Conservation (phyloP, 2,888 invertebrate genomes). For the Drosophila anomelani region DNA sequence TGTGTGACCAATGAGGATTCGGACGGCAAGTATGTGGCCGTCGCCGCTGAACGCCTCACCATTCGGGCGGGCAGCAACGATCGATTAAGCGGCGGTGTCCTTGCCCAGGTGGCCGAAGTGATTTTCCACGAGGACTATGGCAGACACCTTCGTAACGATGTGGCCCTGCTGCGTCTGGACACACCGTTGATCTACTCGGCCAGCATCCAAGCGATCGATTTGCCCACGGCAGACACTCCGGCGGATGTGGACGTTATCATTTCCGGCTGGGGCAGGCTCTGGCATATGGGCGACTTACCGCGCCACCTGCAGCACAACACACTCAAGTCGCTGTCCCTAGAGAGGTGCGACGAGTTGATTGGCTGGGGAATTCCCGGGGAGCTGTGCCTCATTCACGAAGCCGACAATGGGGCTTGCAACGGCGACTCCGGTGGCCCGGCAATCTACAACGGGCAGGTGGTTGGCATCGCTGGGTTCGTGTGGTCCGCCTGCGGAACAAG, state of each 20-base stretch:
- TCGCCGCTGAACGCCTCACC: conserved; percentile 19
- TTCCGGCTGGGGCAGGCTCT: conserved; percentile 78
- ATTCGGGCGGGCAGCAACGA: conserved; percentile 76
- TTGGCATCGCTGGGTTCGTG: conserved; percentile 78
- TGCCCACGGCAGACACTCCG: conserved; percentile 67
- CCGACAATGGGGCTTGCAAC: conserved; percentile 74
- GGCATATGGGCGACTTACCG: conserved; percentile 65
- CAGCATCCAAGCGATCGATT: conserved; percentile 66
- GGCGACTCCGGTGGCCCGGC: conserved; percentile 82
- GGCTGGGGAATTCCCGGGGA: conserved; percentile 55
- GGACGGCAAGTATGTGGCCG: not conserved
- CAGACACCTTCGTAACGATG: conserved; percentile 68
- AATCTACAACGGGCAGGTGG: conserved; percentile 67
- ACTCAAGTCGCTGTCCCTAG: conserved; percentile 48
- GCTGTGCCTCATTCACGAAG: conserved; percentile 74
- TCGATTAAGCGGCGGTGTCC: conserved; percentile 74
- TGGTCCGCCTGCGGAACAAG: conserved; percentile 64
- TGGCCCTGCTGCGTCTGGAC: conserved; percentile 69
- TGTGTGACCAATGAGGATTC: conserved; percentile 40
- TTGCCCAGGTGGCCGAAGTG: conserved; percentile 63
- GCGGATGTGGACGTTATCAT: conserved; percentile 61
- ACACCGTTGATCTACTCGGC: conserved; percentile 65
- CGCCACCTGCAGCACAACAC: conserved; percentile 73
- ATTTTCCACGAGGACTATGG: conserved; percentile 71
- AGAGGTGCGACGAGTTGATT: conserved; percentile 50